Evolutionary conservation across 2,113 vertebrate species (phyloP).

Genomic region (Sylvilagus bachmani): DNA sequence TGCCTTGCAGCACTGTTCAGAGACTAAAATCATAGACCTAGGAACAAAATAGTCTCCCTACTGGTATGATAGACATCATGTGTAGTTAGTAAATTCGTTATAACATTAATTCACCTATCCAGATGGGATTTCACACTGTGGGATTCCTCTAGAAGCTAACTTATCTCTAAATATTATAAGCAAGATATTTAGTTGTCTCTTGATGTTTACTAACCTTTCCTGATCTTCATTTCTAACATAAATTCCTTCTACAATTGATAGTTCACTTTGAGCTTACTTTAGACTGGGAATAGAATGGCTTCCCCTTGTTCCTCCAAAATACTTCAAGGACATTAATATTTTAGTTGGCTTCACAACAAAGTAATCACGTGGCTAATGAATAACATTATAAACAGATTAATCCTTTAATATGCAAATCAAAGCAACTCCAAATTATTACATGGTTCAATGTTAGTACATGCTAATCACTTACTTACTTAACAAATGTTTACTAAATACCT

Average conservation of each 20-base stretch:
- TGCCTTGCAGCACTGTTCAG: not conserved
- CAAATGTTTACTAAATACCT: not conserved
- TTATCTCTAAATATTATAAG: slow-evolving; percentile 66
- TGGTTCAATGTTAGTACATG: not conserved
- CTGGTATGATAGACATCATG: slow-evolving; percentile 9
- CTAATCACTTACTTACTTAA: slow-evolving; percentile 22
- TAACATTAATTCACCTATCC: slow-evolving; percentile 59
- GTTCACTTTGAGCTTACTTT: slow-evolving; percentile 61
- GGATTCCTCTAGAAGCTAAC: slow-evolving; percentile 66
- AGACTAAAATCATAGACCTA: not conserved
- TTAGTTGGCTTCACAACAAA: slow-evolving; percentile 25
- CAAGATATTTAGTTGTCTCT: slow-evolving; percentile 69
- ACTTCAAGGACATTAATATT: slow-evolving; percentile 53
- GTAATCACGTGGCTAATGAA: slow-evolving; percentile 27
- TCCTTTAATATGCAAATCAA: slow-evolving; percentile 17
- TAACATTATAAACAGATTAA: not conserved
- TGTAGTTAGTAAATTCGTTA: slow-evolving; percentile 49
- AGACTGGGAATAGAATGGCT: not conserved
- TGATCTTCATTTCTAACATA: slow-evolving; percentile 74
- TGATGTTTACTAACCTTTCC: slow-evolving; percentile 71
- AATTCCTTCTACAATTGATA: slow-evolving; percentile 72
- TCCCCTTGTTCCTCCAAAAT: slow-evolving; percentile 55
- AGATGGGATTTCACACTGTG: slow-evolving; percentile 51
- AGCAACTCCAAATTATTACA: slow-evolving; percentile 25
- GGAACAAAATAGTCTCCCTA: not conserved